Conservation (phyloP, 2,113 vertebrate species). For the Nesogale talazaci region DNA sequence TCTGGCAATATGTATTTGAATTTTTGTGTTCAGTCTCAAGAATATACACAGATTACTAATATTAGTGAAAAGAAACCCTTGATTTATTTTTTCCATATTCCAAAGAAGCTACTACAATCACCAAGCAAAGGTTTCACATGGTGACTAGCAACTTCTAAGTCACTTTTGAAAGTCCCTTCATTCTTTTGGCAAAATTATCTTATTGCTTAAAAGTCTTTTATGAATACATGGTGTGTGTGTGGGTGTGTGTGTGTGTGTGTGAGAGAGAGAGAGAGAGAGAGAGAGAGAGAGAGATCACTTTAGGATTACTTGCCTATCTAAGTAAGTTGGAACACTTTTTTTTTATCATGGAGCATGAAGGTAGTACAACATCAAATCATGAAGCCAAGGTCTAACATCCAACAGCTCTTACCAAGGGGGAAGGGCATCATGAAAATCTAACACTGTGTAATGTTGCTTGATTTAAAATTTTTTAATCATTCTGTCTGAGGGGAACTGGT, state of each 20-base stretch:
- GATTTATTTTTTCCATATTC: neutral
- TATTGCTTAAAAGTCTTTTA: no score
- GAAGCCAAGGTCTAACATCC: neutral
- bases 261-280: no score
- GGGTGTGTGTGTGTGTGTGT: no score
- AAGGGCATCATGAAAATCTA: slow-evolving; percentile 57
- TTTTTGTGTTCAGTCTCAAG: neutral
- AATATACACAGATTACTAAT: neutral
- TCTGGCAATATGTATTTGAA: slow-evolving; percentile 3
- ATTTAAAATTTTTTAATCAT: neutral
- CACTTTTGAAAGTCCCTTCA: no score
- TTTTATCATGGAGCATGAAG: slow-evolving; percentile 49
- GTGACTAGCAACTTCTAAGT: no score
- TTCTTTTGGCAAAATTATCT: no score
- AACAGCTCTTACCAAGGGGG: slow-evolving; percentile 42
- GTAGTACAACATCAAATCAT: neutral
- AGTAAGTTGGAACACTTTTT: neutral
- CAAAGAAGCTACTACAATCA: no score
- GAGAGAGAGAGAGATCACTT: neutral
- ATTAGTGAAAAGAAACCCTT: neutral
- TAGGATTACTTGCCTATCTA: neutral
- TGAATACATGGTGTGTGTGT: no score
- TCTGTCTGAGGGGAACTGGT: neutral
- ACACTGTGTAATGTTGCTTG: neutral
- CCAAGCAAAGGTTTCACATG: no score